Evolutionary conservation across 2,797 vertebrate species (phyloP).

Genomic region (Xiphophorus birchmanni): DNA sequence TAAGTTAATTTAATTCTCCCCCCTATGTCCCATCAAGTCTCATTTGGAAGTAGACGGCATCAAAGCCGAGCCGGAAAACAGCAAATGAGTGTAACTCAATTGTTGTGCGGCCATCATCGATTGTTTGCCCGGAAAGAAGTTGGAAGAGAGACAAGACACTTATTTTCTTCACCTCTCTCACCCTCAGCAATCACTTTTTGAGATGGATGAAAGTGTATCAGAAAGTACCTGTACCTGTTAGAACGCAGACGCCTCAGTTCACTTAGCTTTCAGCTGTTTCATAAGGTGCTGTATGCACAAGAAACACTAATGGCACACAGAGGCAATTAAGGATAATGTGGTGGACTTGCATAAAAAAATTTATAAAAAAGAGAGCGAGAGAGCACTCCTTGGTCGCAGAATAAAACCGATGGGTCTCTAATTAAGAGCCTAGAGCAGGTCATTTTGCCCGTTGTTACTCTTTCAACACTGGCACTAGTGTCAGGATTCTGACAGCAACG

Average conservation of each 20-base stretch:
- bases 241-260: conserved; percentile 21
- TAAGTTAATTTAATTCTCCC: conserved; percentile 76
- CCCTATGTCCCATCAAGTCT: conserved; percentile 63
- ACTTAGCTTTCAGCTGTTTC: conserved; percentile 26
- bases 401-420: conserved; percentile 32
- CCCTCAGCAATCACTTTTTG: conserved; percentile 60
- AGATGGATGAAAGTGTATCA: conserved; percentile 27
- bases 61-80: conserved; percentile 74
- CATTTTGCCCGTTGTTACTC: conserved; percentile 12
- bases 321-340: conserved; percentile 19
- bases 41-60: conserved; percentile 70
- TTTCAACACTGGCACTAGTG: not conserved
- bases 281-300: conserved; percentile 17
- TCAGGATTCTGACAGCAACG: not conserved
- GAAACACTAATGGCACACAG: conserved; percentile 23
- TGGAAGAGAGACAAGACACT: conserved; percentile 72
- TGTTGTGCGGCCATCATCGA: conserved; percentile 76
- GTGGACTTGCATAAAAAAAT: conserved; percentile 23
- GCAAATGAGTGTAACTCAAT: conserved; percentile 80
- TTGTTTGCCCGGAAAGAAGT: conserved; percentile 75
- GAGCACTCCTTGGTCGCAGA: conserved; percentile 13
- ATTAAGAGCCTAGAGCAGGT: conserved; percentile 17
- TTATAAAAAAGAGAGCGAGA: not conserved
- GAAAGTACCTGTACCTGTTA: conserved; percentile 51
- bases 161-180: conserved; percentile 66